phyloP scores from a whole-genome alignment of 2,888 invertebrate genomes.

The Cephus sareptanus region DNA sequence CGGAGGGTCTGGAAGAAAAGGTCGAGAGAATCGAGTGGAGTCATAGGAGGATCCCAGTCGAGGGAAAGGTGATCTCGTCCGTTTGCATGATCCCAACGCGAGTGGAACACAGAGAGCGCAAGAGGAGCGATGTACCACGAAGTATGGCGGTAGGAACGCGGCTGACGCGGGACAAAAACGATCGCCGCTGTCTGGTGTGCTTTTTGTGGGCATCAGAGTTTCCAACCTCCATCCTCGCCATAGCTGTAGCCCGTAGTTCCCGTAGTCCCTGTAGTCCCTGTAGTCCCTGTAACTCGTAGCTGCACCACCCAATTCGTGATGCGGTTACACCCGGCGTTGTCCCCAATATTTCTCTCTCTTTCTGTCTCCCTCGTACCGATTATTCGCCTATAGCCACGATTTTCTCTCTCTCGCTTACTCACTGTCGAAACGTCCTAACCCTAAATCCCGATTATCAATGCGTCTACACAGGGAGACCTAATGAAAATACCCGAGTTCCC shows the following conservation, averaged over 20 bases:
- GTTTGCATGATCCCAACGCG: slow-evolving; percentile 48
- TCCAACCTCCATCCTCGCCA: slow-evolving; percentile 57
- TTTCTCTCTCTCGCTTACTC: neutral
- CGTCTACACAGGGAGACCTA: no score
- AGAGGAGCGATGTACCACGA: slow-evolving; percentile 58
- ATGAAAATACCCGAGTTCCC: no score
- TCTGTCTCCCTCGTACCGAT: neutral
- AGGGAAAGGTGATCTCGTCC: slow-evolving; percentile 27
- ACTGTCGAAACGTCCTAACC: no score
- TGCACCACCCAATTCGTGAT: slow-evolving; percentile 45
- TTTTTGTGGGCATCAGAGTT: slow-evolving; percentile 65
- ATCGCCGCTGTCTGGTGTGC: slow-evolving; percentile 66
- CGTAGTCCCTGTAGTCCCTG: slow-evolving; percentile 32
- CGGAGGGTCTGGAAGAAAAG: no score
- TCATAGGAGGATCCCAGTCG: no score
- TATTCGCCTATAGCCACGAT: no score
- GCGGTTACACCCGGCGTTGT: slow-evolving; percentile 47
- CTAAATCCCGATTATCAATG: no score
- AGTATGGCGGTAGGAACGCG: slow-evolving; percentile 60
- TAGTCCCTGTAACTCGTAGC: slow-evolving; percentile 28
- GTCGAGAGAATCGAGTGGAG: no score
- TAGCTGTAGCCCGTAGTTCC: slow-evolving; percentile 41
- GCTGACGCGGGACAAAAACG: slow-evolving; percentile 64
- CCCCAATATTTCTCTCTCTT: neutral
- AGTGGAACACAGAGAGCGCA: slow-evolving; percentile 49